These are phyloP conservation scores for Xiphias gladius DNA, from an alignment of 2,113 vertebrate genomes.

Conservation along the genomic window DNA sequence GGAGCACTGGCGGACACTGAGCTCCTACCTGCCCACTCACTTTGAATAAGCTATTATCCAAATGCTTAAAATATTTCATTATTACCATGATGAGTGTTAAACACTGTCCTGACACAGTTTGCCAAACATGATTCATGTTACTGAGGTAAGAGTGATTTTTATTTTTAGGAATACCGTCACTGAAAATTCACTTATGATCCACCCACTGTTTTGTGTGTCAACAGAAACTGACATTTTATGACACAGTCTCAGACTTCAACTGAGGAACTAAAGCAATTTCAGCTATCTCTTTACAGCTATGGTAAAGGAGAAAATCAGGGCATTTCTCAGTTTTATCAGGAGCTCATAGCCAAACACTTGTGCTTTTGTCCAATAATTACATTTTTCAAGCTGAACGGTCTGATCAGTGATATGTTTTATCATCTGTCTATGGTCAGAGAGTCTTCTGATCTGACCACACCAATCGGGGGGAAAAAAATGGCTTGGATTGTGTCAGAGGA, in stretches of 20 bases:
- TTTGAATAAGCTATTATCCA: background rate
- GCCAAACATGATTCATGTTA: background rate
- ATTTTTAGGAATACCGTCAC: background rate
- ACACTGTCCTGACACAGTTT: too few relatives aligned
- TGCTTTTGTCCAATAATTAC: too few relatives aligned
- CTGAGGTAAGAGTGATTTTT: background rate
- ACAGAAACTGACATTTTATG: too few relatives aligned
- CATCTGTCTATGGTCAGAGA: background rate
- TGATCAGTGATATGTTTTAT: slow-evolving; percentile 1
- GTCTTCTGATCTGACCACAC: slow-evolving; percentile 42
- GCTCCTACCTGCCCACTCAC: background rate
- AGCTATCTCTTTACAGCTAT: too few relatives aligned
- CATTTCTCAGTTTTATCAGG: background rate
- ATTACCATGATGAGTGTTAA: too few relatives aligned
- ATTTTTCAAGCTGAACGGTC: background rate
- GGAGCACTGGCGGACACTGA: background rate
- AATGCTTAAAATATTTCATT: background rate
- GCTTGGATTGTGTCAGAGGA: slow-evolving; percentile 27
- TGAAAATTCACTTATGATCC: too few relatives aligned
- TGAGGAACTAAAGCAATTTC: too few relatives aligned
- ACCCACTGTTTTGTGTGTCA: too few relatives aligned
- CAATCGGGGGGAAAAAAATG: slow-evolving; percentile 16
- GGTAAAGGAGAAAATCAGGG: too few relatives aligned
- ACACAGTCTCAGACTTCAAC: too few relatives aligned
- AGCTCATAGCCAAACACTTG: background rate